Percentiles rank a stretch among this genome's conserved stretches.
phyloP scores from a whole-genome alignment of 2,888 invertebrate genomes.

The Carterocephalus palaemon region DNA sequence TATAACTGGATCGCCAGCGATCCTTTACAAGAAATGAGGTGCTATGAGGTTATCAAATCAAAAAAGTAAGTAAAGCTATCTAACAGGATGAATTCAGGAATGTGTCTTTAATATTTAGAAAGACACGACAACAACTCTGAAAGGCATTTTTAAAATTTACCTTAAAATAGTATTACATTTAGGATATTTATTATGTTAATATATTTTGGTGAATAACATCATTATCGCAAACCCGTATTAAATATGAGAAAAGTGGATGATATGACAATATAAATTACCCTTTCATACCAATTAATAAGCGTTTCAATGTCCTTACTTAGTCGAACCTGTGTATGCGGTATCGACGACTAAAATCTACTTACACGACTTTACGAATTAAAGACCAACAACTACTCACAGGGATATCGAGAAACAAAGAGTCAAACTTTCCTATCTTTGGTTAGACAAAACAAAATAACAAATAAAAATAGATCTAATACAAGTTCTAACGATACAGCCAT shows the following conservation, averaged over 20 bases:
- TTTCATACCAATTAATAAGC: constrained; percentile 80
- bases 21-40: constrained; percentile 70
- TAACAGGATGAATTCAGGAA: constrained; percentile 55
- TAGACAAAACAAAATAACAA: constrained; percentile 70
- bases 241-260: constrained; percentile 79
- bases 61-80: constrained; percentile 60
- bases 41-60: constrained; percentile 64
- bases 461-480: constrained; percentile 71
- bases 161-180: constrained; percentile 72
- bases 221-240: constrained; percentile 79
- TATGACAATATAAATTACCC: constrained; percentile 80
- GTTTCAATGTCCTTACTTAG: constrained; percentile 78
- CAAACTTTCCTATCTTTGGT: constrained; percentile 71
- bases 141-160: constrained; percentile 75
- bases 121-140: constrained; percentile 70
- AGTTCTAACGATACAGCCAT: constrained; percentile 72
- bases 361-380: constrained; percentile 72
- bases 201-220: constrained; percentile 78
- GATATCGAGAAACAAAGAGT: constrained; percentile 64
- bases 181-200: constrained; percentile 74
- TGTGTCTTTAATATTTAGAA: constrained; percentile 68
- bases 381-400: constrained; percentile 74
- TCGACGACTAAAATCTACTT: constrained; percentile 71
- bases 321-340: constrained; percentile 64
- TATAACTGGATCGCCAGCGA: constrained; percentile 74